Base-by-base conservation (phyloP, 2,113 vertebrate genomes). In the Eulemur rufifrons region DNA sequence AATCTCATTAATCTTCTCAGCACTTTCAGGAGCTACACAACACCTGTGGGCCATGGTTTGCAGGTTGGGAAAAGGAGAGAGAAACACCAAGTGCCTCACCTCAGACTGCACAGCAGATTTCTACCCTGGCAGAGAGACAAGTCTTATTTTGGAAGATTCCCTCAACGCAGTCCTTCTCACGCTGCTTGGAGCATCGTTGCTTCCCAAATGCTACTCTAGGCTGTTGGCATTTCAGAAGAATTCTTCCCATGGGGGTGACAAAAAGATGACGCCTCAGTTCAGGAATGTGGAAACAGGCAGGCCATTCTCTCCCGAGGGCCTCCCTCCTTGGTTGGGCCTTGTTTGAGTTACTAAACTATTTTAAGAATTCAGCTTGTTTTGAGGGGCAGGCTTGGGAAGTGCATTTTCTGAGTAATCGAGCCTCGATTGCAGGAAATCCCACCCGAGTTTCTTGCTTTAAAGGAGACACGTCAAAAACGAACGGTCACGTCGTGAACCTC, bases 361-460 rank as follows among this genome's bases (percentile, higher is more conserved):
- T 66, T 17, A 78, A 77, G 90, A 90, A 90, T 87, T 69, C 34
- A 10, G 9, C n/a, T 78, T 34, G 56, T n/a, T 64, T 54, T 7
- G 42, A 32, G 6, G 21, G 0, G 2, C 18, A 5, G 39, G 14
- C 21, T 2, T 2, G 27, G 15, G 47, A 10, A 17, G 9, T 15
- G 2, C 4, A 10, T 71, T 56, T 89, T 52, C 45, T 64, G 42
- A 3, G 14, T 23, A 37, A 76, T 37, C 17, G 27, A 21, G n/a
- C 42, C 14, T 0, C 0, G 4, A 9, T 1, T 1, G 3, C 37
- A 27, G 11, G n/a, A 69, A 32, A 54, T 71, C n/a, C 39, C 47
- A 0, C 0, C 3, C 13, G 8, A 15, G 6, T 64, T 9, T 56
- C n/a, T 61, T 50, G 61, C 4, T 42, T 50, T 71, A 8, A 37